Evolutionary conservation across 2,113 vertebrate genomes (phyloP).

Genomic region (human): DNA sequence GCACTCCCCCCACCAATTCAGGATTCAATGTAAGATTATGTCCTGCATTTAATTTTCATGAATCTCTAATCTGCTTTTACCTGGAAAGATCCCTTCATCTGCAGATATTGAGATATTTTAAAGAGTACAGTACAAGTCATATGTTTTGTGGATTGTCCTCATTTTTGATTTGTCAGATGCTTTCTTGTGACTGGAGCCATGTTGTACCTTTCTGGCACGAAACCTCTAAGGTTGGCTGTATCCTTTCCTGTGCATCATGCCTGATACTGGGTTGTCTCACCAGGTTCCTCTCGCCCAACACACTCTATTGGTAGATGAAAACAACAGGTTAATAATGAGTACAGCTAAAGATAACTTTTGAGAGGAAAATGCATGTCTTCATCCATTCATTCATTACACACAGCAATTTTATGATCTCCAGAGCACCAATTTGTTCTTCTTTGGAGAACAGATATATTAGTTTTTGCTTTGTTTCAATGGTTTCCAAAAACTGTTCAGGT

Average conservation of each 20-base stretch:
- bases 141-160: neutral
- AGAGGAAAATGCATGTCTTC: neutral
- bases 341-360: neutral
- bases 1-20: neutral
- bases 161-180: neutral
- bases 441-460: neutral
- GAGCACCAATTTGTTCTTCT: neutral
- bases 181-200: neutral
- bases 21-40: neutral
- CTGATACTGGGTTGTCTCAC: neutral
- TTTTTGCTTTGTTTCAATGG: neutral
- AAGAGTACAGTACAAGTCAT: neutral
- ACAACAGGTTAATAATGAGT: neutral
- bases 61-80: slow-evolving; percentile 6
- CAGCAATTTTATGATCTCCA: neutral
- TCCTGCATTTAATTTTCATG: neutral
- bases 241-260: neutral
- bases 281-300: neutral
- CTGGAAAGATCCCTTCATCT: neutral
- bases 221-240: neutral
- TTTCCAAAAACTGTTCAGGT: neutral
- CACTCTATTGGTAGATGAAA: neutral
- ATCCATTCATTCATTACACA: neutral
- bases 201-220: neutral
- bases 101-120: neutral